These are phyloP conservation scores for Spea multiplicata DNA, from an alignment of 2,113 vertebrate genomes.

Conservation along the genomic window DNA sequence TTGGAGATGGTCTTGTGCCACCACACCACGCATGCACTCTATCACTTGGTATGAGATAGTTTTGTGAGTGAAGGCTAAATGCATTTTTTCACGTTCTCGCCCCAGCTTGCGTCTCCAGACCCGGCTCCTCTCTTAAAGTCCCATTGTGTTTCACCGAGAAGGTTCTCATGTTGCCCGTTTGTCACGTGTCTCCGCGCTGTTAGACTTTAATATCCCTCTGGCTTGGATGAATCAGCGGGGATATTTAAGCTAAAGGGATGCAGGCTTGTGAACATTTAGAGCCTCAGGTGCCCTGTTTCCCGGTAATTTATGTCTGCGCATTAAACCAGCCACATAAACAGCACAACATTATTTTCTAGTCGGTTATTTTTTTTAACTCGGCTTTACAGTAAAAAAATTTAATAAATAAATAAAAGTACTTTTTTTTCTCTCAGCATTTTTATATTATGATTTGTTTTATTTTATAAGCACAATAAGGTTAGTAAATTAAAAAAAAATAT, in stretches of 20 bases:
- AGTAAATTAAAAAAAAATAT: neutral
- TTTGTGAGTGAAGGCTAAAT: too few species aligned
- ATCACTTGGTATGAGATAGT: too few species aligned
- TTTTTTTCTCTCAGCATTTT: neutral
- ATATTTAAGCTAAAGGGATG: constrained; percentile 5
- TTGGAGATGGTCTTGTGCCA: too few species aligned
- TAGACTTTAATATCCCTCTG: too few species aligned
- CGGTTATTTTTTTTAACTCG: neutral
- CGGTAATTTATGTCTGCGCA: neutral
- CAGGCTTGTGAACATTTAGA: neutral
- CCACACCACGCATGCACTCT: too few species aligned
- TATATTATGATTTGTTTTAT: neutral
- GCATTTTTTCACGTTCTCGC: too few species aligned
- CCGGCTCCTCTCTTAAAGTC: too few species aligned
- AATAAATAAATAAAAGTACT: neutral
- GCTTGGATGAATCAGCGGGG: too few species aligned
- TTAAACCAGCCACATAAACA: constrained; percentile 3
- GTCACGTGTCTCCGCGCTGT: too few species aligned
- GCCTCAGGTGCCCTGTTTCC: constrained; percentile 6
- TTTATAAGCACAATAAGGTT: neutral
- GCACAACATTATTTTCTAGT: constrained; percentile 7
- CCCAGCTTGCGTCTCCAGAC: too few species aligned
- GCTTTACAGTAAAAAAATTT: neutral
- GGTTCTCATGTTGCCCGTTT: too few species aligned
- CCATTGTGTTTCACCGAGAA: too few species aligned